These are phyloP conservation scores for Mesopsocus fuscifrons DNA, from an alignment of 2,888 invertebrate genomes.

Conservation along the genomic window DNA sequence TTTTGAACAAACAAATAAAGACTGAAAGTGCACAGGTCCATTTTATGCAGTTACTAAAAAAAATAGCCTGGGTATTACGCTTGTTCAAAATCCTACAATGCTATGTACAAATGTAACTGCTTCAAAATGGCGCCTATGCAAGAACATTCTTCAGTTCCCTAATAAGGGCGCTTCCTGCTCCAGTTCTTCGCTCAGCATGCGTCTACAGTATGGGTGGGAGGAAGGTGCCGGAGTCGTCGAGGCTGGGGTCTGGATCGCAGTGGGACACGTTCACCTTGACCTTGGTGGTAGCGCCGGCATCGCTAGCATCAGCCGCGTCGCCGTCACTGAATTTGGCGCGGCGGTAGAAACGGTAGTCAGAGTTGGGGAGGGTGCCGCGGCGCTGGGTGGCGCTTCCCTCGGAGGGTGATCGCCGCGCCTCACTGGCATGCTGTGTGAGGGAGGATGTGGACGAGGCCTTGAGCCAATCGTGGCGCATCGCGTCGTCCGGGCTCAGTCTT, in stretches of 20 bases:
- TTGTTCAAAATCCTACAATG: too few species aligned
- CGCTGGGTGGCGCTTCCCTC: slow-evolving; percentile 31
- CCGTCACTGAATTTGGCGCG: slow-evolving; percentile 18
- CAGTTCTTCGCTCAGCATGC: too few species aligned
- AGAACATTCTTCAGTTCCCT: not conserved
- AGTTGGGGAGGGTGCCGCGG: slow-evolving; percentile 23
- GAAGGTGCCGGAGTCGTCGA: slow-evolving; percentile 42
- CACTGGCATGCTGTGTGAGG: slow-evolving; percentile 20
- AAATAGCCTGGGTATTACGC: too few species aligned
- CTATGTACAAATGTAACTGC: too few species aligned
- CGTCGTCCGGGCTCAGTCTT: slow-evolving; percentile 81
- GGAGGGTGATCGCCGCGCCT: slow-evolving; percentile 23
- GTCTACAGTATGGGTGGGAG: slow-evolving; percentile 40
- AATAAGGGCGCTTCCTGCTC: slow-evolving; percentile 11
- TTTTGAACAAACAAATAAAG: too few species aligned
- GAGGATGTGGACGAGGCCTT: slow-evolving; percentile 33
- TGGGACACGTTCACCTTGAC: slow-evolving; percentile 2
- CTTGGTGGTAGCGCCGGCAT: slow-evolving; percentile 18
- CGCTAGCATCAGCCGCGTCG: slow-evolving; percentile 11
- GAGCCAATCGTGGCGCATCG: slow-evolving; percentile 74
- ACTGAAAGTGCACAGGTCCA: too few species aligned
- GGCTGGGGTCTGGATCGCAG: slow-evolving; percentile 25
- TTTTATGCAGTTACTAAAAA: too few species aligned
- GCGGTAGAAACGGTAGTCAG: slow-evolving; percentile 24
- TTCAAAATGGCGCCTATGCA: too few species aligned